A percentile compares a stretch with the other conserved stretches of the same genome.
phyloP scores from a whole-genome alignment of 64 coral and sea anemone genomes.

The Pocillopora damicornis region DNA sequence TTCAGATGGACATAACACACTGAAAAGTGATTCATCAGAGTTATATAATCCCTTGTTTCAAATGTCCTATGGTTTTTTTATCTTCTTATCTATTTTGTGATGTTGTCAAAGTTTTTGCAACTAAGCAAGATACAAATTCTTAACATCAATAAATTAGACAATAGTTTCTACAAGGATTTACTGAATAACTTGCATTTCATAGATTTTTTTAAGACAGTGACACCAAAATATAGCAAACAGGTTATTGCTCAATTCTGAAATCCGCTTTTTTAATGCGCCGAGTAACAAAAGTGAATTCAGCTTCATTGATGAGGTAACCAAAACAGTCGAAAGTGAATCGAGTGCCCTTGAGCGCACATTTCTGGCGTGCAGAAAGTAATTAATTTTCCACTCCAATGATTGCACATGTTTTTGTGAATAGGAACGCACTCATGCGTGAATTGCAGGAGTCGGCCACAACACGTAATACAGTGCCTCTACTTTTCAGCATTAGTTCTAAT shows the following conservation, averaged over 20 bases:
- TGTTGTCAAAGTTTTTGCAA: background rate
- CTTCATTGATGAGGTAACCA: background rate
- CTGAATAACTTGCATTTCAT: background rate
- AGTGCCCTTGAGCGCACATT: background rate
- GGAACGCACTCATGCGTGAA: constrained; percentile 25
- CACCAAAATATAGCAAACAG: background rate
- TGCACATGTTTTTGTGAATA: constrained; percentile 24
- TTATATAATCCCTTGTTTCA: background rate
- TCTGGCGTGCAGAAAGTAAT: constrained; percentile 22
- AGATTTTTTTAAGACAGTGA: background rate
- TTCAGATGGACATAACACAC: background rate
- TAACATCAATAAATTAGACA: background rate
- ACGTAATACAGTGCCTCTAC: background rate
- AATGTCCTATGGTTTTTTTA: background rate
- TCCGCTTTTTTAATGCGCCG: too few relatives aligned
- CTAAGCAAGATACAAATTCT: constrained; percentile 4
- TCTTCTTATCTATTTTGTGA: background rate
- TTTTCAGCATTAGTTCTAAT: background rate
- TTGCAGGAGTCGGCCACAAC: background rate
- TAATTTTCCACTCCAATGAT: constrained; percentile 26
- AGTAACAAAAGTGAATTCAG: too few relatives aligned
- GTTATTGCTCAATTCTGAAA: background rate
- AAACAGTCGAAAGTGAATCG: background rate
- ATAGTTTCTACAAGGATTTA: background rate
- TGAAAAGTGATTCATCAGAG: background rate